Evolutionary conservation across 2,888 invertebrate species (phyloP).

Genomic region (Oxycera nigricornis): DNA sequence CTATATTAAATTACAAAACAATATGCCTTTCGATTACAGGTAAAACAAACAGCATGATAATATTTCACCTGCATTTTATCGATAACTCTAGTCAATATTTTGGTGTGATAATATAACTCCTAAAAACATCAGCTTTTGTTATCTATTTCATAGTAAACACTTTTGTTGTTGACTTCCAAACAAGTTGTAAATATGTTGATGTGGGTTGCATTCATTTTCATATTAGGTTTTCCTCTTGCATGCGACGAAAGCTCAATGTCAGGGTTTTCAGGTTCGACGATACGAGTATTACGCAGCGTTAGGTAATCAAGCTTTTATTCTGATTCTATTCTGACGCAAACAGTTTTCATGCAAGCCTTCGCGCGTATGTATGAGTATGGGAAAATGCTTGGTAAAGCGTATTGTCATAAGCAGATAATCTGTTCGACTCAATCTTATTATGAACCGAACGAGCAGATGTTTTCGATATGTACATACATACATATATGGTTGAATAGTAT

Average conservation of each 20-base stretch:
- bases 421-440: no score
- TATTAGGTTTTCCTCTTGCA: neutral
- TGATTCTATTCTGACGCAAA: no score
- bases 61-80: neutral
- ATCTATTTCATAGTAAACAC: neutral
- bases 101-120: neutral
- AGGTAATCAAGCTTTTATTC: no score
- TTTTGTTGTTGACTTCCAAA: neutral
- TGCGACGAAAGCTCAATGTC: neutral
- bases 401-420: no score
- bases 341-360: no score
- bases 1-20: no score
- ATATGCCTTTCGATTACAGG: neutral
- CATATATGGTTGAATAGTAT: no score
- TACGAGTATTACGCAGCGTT: neutral
- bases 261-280: neutral
- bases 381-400: no score
- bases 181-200: neutral
- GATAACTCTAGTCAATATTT: neutral
- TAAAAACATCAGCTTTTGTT: neutral
- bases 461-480: no score
- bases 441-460: no score
- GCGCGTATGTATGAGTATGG: no score
- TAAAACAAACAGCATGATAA: neutral
- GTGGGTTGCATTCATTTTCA: neutral